Evolutionary conservation across 2,797 vertebrate genomes (phyloP).

Genomic region (Octomys mimax): DNA sequence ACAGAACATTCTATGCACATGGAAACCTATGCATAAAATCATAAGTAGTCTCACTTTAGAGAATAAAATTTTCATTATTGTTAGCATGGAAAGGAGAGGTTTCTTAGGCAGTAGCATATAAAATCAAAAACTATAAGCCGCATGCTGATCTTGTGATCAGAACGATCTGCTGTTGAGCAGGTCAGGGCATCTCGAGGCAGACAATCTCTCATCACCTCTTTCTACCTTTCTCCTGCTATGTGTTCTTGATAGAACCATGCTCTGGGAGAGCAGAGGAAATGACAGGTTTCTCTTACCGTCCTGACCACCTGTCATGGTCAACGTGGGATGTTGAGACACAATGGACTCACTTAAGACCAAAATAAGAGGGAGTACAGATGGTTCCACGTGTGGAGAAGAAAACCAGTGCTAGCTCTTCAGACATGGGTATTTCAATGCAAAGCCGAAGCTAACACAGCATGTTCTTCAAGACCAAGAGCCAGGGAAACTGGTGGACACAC

Average conservation of each 20-base stretch:
- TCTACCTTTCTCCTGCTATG: background rate
- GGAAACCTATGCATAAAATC: background rate
- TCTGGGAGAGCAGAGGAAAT: constrained; percentile 24
- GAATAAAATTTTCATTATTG: constrained; percentile 18
- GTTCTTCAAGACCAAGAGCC: background rate
- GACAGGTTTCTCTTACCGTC: background rate
- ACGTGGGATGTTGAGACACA: background rate
- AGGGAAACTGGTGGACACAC: background rate
- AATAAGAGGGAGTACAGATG: background rate
- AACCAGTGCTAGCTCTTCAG: background rate
- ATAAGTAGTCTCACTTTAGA: background rate
- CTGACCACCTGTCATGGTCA: background rate
- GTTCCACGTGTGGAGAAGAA: background rate
- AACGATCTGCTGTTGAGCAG: background rate
- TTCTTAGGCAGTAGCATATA: background rate
- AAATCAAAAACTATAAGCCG: background rate
- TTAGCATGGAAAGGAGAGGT: background rate
- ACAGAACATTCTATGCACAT: background rate
- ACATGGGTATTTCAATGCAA: background rate
- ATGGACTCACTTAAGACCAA: background rate
- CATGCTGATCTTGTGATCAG: background rate
- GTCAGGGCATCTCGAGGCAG: background rate
- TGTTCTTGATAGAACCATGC: background rate
- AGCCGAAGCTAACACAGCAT: background rate
- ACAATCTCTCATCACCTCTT: background rate